Base-by-base conservation (phyloP, 2,797 vertebrate species). In the Manis crassicaudata region DNA sequence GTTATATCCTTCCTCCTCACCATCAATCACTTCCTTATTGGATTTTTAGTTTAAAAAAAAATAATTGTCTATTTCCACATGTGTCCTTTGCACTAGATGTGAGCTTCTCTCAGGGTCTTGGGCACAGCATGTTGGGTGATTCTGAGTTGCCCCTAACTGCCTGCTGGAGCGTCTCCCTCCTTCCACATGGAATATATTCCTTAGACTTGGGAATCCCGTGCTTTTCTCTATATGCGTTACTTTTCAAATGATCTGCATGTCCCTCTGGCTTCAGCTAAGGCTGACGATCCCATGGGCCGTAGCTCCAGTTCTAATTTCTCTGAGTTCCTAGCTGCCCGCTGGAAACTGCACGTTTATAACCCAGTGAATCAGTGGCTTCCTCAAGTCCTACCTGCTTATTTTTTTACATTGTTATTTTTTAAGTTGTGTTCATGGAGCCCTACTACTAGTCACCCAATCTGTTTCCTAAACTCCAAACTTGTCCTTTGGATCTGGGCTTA, bases 321-420 rank as follows among this genome's bases (percentile, higher is more conserved):
- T 18, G 6, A 1, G 9, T 27, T 17, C 6, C 37, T 58, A 37
- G 37, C 0, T 0, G 2, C 37, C 35, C 43, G 75, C 63, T 43
- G 63, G 80, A 62, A 62, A 58, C 35, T 25, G 43, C 81, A 56
- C 0, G 20, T 50, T 58, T n/a, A 1, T 0, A 11, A 50, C 23
- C 23, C 40, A 50, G 17, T 4, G 18, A 5, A 32, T 27, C 40
- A 7, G 63, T 43, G 17, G 3, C n/a, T 11, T 37, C 58, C 14
- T 56, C 23, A 5, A 73, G 16, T 60, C 21, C 58, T 35, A 25
- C n/a, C 29, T 85, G 37, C 43, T 52, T 10, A 7, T 37, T 40
- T 56, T 90, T 58, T 65, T 40, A 32, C 27, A 29, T 25, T 60
- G 37, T 68, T 37, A 35, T 60, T 56, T 63, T 56, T 35, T 12